Conservation (phyloP, 2,797 vertebrate species). For the Nyctibius grandis region DNA sequence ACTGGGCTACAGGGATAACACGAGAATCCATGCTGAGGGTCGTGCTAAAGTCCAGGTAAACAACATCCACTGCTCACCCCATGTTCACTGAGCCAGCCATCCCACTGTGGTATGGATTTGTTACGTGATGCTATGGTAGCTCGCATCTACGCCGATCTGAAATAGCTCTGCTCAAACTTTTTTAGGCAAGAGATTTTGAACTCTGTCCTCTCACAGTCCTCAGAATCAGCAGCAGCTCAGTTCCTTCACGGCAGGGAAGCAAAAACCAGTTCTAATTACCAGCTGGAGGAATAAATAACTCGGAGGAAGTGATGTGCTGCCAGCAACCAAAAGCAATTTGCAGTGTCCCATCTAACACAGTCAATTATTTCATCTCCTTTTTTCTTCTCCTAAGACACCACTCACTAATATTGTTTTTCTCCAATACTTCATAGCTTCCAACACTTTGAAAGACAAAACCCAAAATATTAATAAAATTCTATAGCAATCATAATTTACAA, state of each 20-base stretch:
- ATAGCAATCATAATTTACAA: not conserved
- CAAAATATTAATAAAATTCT: constrained; percentile 2
- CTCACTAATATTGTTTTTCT: not conserved
- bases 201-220: not conserved
- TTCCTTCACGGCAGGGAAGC: not conserved
- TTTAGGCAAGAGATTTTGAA: not conserved
- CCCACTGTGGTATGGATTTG: rapidly evolving
- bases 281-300: constrained; percentile 39
- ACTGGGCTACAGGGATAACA: not conserved
- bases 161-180: not conserved
- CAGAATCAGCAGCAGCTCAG: not conserved
- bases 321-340: constrained; percentile 33
- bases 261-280: constrained; percentile 39
- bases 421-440: not conserved
- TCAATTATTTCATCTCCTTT: constrained; percentile 20
- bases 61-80: rapidly evolving
- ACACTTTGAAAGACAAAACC: not conserved
- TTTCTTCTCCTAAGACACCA: not conserved
- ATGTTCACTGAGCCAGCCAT: not conserved
- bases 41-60: not conserved
- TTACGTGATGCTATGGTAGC: rapidly evolving
- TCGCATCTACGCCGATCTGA: not conserved
- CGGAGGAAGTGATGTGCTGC: constrained; percentile 21
- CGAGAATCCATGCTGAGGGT: rapidly evolving
- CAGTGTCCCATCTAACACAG: not conserved